Base-by-base conservation (phyloP, 2,113 vertebrate species). In the Anoplopoma fimbria region DNA sequence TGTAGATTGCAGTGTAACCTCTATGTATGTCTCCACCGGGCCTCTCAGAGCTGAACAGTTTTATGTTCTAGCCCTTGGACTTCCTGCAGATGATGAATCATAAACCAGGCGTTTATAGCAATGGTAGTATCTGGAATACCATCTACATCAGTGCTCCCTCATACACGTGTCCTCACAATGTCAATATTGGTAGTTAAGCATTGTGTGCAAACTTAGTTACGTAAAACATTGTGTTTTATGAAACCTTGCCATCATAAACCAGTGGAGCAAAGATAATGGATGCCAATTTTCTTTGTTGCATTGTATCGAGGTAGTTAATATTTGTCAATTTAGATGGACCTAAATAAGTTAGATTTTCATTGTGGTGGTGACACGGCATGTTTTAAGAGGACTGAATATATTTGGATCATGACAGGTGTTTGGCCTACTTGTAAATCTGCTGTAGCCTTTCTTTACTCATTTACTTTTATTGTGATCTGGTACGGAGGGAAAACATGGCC, bases 21-120 rank as follows among this genome's bases (percentile, higher is more conserved):
- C 87, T 88, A 63, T 86, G 88, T 55, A 71, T 45, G 80, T 91
- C 83, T 88, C 60, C 78, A 72, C 58, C 4, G 81, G 77, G 83
- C 75, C 79, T 79, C 83, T 85, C 61, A 36, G 79, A 87, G 75
- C 84, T 89, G 85, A 86, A 77, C 88, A 81, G 84, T 94, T 95
- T 94, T 93, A 95, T 94, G 88, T 89, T 87, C 83, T 82, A 93
- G 93, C 88, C 92, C 87, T 92, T 91, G 91, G 91, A 93, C 89
- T 90, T 92, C 57, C 85, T 6, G 58, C 76, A 49, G 88, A 85
- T 88, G 90, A 92, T 79, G 85, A 90, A 88, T 91, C 92, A 90
- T 95, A 94, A 95, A 93, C 83, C 85, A 58, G 65, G 70, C 67
- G n/a, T 93, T 94, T 94, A 94, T 93, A 83, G 88, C 92, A 85